phyloP scores from a whole-genome alignment of 2,888 invertebrate species.

The Heliconius charithonia region DNA sequence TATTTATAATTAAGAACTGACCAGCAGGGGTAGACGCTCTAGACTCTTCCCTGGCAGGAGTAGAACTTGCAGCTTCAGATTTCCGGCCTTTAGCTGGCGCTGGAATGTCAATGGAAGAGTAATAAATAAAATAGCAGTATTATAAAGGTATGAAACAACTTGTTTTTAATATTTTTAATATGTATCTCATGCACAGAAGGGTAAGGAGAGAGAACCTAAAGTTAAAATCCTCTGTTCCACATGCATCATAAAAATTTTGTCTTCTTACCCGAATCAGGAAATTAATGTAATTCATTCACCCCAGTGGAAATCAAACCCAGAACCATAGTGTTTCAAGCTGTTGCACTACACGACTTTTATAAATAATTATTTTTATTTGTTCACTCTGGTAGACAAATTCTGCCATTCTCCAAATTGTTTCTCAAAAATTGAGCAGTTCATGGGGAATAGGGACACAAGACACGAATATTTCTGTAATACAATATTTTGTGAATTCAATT shows the following conservation, averaged over 20 bases:
- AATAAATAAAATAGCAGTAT: not conserved
- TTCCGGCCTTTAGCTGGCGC: constrained; percentile 78
- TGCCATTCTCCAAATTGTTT: no score
- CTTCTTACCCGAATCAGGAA: no score
- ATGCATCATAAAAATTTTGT: no score
- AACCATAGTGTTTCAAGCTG: no score
- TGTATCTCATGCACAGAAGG: not conserved
- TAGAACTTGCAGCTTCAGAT: constrained; percentile 68
- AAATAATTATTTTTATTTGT: no score
- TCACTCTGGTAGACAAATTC: no score
- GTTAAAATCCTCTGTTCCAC: no score
- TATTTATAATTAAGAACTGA: constrained; percentile 44
- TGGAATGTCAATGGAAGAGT: constrained; percentile 47
- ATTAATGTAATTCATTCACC: not conserved
- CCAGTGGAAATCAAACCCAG: not conserved
- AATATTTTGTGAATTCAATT: no score
- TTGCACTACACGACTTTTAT: no score
- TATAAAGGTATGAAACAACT: not conserved
- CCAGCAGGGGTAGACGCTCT: constrained; percentile 76
- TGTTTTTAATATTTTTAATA: not conserved
- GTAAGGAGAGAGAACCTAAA: not conserved
- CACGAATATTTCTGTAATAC: no score
- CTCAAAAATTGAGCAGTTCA: no score
- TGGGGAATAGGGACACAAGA: no score
- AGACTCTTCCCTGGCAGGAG: constrained; percentile 71